Base-by-base conservation (phyloP, 2,888 invertebrate species). In the Eugnorisma glareosa region DNA sequence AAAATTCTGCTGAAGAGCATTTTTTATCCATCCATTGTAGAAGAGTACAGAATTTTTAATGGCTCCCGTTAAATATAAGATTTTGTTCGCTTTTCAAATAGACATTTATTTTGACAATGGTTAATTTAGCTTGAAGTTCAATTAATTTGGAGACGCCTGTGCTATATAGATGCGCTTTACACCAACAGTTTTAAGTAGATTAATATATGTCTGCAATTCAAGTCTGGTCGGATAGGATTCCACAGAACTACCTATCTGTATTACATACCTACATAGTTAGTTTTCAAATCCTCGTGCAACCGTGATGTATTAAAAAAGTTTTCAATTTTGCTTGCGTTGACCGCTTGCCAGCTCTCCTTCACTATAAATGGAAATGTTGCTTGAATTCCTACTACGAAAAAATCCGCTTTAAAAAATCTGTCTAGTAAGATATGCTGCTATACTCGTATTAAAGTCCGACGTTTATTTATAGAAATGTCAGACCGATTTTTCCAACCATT, bases 281-380 rank as follows among this genome's bases (percentile, higher is more conserved):
- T 85, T 82, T 75, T 72, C 24, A 85, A 84, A 82, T 73, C 69
- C 82, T 70, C 67, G 31, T 66, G 59, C 85, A 73, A 40, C 67
- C 67, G 63, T 70, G 82, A 81, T 85, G 82, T 83, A 83, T 83
- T 83, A 83, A 83, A 83, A 85, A 83, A 85, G 82, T 83, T 83
- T 82, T 76, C 85, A 81, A 76, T 83, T 85, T 76, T 76, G 66
- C 76, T 85, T 75, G 72, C 69, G 64, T 82, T 81, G 82, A 83
- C 85, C 85, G 63, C 81, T 67, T 83, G 85, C 82, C 85, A 85
- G 69, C 72, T 75, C 63, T 75, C 57, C 59, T 84, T 75, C 78
- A 83, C 80, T 76, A 81, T 81, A 64, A 69, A 79, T 81, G 75
- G 80, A 86, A 90, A 89, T 84, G 84, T 83, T 79, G 67, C 79